These are phyloP conservation scores for Chaetodon trifasciatus DNA, from an alignment of 2,797 vertebrate genomes.

Conservation along the genomic window DNA sequence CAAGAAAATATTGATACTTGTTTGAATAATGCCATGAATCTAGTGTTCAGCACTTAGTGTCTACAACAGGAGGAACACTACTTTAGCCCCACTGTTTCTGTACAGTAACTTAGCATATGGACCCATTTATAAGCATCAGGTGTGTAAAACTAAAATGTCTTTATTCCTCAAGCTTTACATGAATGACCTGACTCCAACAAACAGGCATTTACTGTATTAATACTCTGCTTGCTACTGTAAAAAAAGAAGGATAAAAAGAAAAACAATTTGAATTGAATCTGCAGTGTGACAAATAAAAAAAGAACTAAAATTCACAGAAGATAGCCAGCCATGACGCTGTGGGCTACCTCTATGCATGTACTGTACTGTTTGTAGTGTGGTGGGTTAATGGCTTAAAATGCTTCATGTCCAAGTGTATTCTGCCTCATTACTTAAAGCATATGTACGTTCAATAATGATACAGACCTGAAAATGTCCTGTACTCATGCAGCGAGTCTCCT, in stretches of 20 bases:
- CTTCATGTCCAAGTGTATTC: constrained; percentile 64
- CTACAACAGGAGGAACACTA: constrained; percentile 65
- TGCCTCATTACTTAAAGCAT: constrained; percentile 62
- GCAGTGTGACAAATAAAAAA: constrained; percentile 57
- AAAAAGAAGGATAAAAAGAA: constrained; percentile 42
- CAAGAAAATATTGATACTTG: constrained; percentile 35
- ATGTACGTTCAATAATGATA: constrained; percentile 65
- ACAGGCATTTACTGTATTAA: constrained; percentile 61
- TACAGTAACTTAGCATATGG: constrained; percentile 50
- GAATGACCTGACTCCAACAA: constrained; percentile 71
- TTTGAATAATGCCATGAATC: constrained; percentile 49
- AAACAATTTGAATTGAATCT: constrained; percentile 38
- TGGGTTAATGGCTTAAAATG: constrained; percentile 61
- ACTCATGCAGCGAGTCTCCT: constrained; percentile 82
- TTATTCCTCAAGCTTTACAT: constrained; percentile 73
- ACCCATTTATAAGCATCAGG: constrained; percentile 62
- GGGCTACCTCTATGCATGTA: constrained; percentile 30
- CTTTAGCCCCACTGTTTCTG: constrained; percentile 57
- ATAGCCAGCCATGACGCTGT: constrained; percentile 32
- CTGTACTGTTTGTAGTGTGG: constrained; percentile 54
- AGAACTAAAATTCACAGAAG: constrained; percentile 44
- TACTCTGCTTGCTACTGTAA: constrained; percentile 66
- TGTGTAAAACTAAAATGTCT: constrained; percentile 72
- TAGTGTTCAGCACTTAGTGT: constrained; percentile 64
- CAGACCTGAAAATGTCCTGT: constrained; percentile 72